A percentile compares a stretch with the other conserved stretches of the same genome.
Conservation (phyloP, 2,797 vertebrate genomes). For the Tympanoctomys barrerae region DNA sequence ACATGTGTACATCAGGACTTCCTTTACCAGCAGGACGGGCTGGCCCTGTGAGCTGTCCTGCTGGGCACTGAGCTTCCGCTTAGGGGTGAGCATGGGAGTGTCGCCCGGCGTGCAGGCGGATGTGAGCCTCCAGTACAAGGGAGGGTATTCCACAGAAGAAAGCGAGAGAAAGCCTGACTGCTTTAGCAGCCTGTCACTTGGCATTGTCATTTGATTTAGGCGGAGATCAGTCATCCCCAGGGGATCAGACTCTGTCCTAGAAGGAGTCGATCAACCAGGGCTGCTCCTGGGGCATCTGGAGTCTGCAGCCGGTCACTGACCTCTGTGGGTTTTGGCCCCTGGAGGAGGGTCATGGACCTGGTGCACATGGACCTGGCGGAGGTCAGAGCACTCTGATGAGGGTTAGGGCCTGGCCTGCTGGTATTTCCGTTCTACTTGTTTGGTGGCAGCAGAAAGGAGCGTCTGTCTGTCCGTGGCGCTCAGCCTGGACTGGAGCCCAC, state of each 20-base stretch:
- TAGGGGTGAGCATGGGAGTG: background rate
- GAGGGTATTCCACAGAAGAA: background rate
- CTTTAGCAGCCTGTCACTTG: background rate
- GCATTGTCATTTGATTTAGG: background rate
- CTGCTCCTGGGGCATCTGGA: background rate
- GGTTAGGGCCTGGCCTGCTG: too few relatives aligned
- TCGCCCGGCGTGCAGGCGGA: background rate
- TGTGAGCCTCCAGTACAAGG: too few relatives aligned
- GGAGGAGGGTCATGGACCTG: rapidly evolving
- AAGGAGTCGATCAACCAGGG: too few relatives aligned
- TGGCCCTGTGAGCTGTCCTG: background rate
- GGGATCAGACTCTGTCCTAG: background rate
- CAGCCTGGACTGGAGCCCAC: background rate
- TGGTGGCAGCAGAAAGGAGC: background rate
- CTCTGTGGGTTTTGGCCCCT: rapidly evolving
- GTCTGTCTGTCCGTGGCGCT: background rate
- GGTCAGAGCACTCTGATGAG: background rate
- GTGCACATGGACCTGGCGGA: rapidly evolving
- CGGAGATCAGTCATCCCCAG: background rate
- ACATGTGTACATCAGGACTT: background rate
- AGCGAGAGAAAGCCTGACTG: background rate
- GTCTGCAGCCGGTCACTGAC: background rate
- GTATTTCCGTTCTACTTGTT: background rate
- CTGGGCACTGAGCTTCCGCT: background rate
- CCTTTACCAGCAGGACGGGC: background rate